Evolutionary conservation across 2,797 vertebrate species (phyloP).

Genomic region (Gymnothorax javanicus): DNA sequence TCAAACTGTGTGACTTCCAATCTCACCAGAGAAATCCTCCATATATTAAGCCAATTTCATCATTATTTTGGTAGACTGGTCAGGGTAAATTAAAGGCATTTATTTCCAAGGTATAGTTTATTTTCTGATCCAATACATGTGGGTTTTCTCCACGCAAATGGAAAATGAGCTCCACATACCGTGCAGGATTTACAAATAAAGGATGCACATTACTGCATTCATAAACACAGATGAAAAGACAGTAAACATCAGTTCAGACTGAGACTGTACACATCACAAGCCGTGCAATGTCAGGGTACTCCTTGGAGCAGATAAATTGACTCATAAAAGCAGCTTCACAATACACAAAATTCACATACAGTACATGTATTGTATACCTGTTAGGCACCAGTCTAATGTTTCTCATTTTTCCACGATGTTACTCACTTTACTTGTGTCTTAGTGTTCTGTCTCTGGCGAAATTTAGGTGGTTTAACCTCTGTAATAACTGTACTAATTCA

Average conservation of each 20-base stretch:
- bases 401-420: too few species aligned
- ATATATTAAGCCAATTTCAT: background rate
- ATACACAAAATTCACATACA: background rate
- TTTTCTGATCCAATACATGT: background rate
- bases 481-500: too few species aligned
- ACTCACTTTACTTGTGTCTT: too few species aligned
- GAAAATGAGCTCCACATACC: background rate
- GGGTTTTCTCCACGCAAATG: background rate
- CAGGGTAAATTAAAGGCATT: background rate
- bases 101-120: background rate
- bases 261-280: background rate
- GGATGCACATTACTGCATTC: background rate
- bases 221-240: background rate
- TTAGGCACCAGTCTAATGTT: too few species aligned
- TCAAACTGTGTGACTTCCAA: background rate
- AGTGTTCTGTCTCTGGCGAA: too few species aligned
- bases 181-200: background rate
- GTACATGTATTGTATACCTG: too few species aligned
- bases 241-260: too few species aligned
- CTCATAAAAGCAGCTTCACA: background rate
- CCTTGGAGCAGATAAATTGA: background rate
- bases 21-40: background rate
- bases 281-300: background rate
- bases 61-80: background rate
- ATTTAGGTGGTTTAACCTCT: too few species aligned